Evolutionary conservation across 2,797 vertebrate species (phyloP).

Genomic region (Esox masquinongy): DNA sequence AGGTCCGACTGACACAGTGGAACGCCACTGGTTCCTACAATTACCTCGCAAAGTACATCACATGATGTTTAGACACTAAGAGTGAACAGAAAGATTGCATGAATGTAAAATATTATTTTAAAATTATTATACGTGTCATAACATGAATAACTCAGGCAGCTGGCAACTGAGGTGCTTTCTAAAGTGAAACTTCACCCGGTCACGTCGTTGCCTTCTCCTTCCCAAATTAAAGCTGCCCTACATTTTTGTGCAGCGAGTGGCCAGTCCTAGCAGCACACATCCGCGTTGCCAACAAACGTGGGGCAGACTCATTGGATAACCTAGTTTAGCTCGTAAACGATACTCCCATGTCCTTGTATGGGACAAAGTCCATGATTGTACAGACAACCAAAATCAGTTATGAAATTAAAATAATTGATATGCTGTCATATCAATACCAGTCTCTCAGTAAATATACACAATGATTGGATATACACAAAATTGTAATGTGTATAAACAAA

Average conservation of each 20-base stretch:
- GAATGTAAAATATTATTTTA: neutral
- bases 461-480: neutral
- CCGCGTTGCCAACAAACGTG: constrained; percentile 70
- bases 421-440: neutral
- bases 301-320: constrained; percentile 68
- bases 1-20: constrained; percentile 64
- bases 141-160: constrained; percentile 15
- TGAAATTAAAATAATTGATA: neutral
- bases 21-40: constrained; percentile 53
- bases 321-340: constrained; percentile 49
- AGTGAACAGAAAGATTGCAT: neutral
- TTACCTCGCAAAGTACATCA: neutral
- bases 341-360: constrained; percentile 35
- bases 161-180: constrained; percentile 23
- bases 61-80: neutral
- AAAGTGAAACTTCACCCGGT: constrained; percentile 27
- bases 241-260: constrained; percentile 31
- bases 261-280: constrained; percentile 54
- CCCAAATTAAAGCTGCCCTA: constrained; percentile 35
- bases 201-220: constrained; percentile 11
- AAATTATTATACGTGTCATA: neutral
- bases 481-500: neutral
- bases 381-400: neutral
- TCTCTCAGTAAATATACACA: too few relatives aligned
- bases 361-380: neutral